Conservation (phyloP, 2,888 invertebrate species). For the Megalurothrips usitatus region DNA sequence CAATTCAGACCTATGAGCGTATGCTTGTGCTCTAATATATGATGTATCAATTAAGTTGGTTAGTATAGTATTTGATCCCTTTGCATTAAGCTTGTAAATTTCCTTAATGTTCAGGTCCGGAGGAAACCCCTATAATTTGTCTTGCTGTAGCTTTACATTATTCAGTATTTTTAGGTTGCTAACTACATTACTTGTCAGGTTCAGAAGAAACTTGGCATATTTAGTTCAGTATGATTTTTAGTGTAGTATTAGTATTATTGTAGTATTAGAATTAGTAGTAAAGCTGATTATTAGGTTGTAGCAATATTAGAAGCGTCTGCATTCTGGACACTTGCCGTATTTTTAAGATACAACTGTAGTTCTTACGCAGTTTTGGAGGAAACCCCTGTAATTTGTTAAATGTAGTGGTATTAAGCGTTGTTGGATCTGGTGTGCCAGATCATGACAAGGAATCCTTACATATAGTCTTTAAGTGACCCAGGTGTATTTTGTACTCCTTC, state of each 20-base stretch:
- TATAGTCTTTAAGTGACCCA: not conserved
- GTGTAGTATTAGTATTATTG: too few species aligned
- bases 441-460: not conserved
- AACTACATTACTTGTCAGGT: too few species aligned
- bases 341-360: not conserved
- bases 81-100: not conserved
- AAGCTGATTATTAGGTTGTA: too few species aligned
- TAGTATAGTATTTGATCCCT: not conserved
- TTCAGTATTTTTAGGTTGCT: too few species aligned
- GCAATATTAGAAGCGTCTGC: too few species aligned
- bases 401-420: not conserved
- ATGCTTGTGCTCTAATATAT: not conserved
- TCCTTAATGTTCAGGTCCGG: not conserved
- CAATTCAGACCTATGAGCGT: not conserved
- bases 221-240: too few species aligned
- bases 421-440: not conserved
- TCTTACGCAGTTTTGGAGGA: not conserved
- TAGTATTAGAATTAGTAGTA: too few species aligned
- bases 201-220: too few species aligned
- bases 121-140: not conserved
- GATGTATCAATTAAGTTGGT: not conserved
- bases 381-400: not conserved
- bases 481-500: not conserved
- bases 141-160: too few species aligned
- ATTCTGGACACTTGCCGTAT: too few species aligned